Base-by-base conservation (phyloP, 2,888 invertebrate genomes). In the Sceliomorpha sp. region DNA sequence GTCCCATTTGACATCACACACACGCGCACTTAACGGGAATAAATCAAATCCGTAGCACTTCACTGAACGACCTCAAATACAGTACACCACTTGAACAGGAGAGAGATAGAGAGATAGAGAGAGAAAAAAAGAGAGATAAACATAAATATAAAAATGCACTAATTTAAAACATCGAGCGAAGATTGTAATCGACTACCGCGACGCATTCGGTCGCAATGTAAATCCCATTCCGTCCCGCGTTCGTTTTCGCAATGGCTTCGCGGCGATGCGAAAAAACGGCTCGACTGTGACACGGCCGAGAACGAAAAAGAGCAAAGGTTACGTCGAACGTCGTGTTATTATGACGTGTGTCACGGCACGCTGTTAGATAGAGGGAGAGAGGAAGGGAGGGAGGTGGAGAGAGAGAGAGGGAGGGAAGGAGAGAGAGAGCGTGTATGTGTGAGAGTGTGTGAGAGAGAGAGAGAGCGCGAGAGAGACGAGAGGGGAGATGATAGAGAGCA, bases 1-100 rank as follows among this genome's bases (percentile, higher is more conserved):
- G 80, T 82, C 83, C 82, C 81, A 82, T 82, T 69, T 82, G 83
- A 82, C 37, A 67, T 70, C 50, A 53, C 70, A 66, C 67, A 47
- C 55, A 59, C 69, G 66, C 55, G 50, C 45, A 55, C 60, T 62
- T 60, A 31, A 47, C 20, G 36, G 59, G 32, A 10, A 50, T 27
- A 20, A 51, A 62, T 12, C n/a, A n/a, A 39, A 47, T 58, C 58
- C 55, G 27, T 12, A 50, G 55, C 64, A 71, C 70, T 71, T 20
- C 70, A 71, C 70, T 63, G 40, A 48, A 67, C 44, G 10, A 47
- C 77, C 50, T 37, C 27, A 8, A 15, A 36, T 37, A 32, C 27
- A 31, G 48, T 36, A 29, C 10, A 36, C 13, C 37, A 15, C 27
- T 17, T 13, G 29, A 1, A 29, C 8, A 29, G 9, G 29, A 29